Base-by-base conservation (phyloP, 92 coral and sea anemone genomes). In the Umimayanthus chanpuru region DNA sequence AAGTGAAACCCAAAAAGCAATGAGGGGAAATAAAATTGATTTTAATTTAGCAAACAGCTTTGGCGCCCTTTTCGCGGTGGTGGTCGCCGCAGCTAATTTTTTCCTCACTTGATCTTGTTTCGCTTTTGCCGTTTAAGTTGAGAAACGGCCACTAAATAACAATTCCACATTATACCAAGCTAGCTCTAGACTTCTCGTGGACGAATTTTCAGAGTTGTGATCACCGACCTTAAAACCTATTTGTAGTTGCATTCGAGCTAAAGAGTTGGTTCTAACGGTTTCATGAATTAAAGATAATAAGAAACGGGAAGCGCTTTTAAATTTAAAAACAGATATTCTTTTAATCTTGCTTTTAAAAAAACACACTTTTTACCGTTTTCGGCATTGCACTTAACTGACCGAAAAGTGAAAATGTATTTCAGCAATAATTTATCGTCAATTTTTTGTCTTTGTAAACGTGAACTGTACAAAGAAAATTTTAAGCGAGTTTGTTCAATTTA, bases 11-110 rank as follows among this genome's bases (percentile, higher is more conserved):
- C 76, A 36, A 71, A 67, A 65, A 53, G 64, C 64, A 68, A 41
- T 68, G 76, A 83, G 26, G 29, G 77, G 73, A 83, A 83, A 53
- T 39, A 83, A 44, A 83, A 68, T 83, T 23, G 61, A 28, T n/a
- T 82, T 10, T 67, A 83, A 83, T 83, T 83, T 83, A 21, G 30
- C 64, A 43, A 50, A 41, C 87, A 70, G 26, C 41, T 70, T 82
- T 70, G 18, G 38, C 38, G 20, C 40, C 36, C 23, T n/a, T 6
- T 83, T 32, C 55, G 2, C 87, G 41, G 77, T n/a, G 87, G 78
- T 41, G 40, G 36, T 70, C 32, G 44, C 43, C 68, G 15, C 29
- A 30, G 78, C n/a, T 67, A 66, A 66, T 66, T 82, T 66, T 82
- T 29, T 10, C 26, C 71, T 80, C 40, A 55, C 43, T 56, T 29